Evolutionary conservation across 2,888 invertebrate genomes (phyloP), one percentile per base, ranked within the genome.

Genomic region (Pollenia angustigena): DNA sequence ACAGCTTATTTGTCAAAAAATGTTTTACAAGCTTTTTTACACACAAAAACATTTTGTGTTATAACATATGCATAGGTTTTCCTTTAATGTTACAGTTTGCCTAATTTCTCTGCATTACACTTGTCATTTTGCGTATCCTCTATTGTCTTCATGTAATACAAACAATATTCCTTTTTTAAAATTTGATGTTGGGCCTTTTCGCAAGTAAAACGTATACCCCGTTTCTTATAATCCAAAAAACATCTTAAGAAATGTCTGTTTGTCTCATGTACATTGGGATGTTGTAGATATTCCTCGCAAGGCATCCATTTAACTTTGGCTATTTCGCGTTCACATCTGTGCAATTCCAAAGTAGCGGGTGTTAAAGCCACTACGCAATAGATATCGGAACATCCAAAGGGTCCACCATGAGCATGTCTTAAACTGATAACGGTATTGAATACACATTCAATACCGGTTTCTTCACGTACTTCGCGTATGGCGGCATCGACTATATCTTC

Each of bases 381-480:
- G 80, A 98, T 95, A 92, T 98, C 98, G 0, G 98, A 97, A 92
- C 97, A 97, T 0, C 95, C 96, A 92, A 97, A 98, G 91, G 95
- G 95, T 79, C 95, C 95, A 48, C 95, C 94, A 91, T 97, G 97
- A 23, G 95, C 94, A 91, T 98, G 98, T 87, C 98, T 94, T 68
- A 98, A 94, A 64, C 96, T 95, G 1, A 98, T 93, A 85, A 98
- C 93, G 18, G 96, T 96, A 81, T 95, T 94, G 92, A 97, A 98
- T 90, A 95, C 94, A 0, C 97, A 94, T 88, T 95, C 93, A 78
- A 99, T 95, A 69, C 97, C 97, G 0, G 99, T 99, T 94, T 99
- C 99, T 94, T 99, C 99, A 76, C 95, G 94, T 0, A 98, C 97
- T 94, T 99, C 99, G 88, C 99, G 95, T 75, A 96, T 94, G 0